Conservation (phyloP, 2,888 invertebrate genomes). For the Rugalucina vietnamica region DNA sequence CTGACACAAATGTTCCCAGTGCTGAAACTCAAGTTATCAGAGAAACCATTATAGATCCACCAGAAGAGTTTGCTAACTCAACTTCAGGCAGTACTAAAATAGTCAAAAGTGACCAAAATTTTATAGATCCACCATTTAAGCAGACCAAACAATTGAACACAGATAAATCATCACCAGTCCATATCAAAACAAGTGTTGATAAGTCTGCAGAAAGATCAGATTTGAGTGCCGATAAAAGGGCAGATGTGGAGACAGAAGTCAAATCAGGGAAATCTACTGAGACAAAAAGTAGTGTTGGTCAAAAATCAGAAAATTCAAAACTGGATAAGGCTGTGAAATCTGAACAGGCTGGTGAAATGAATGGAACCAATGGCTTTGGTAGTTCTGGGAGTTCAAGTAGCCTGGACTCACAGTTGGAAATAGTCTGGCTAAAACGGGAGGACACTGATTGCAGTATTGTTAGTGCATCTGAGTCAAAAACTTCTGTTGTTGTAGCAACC, state of each 20-base stretch:
- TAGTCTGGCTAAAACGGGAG: constrained; percentile 48
- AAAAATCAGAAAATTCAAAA: not conserved
- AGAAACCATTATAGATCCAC: constrained; percentile 47
- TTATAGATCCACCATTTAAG: constrained; percentile 39
- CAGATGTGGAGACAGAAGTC: not conserved
- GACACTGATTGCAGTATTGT: constrained; percentile 20
- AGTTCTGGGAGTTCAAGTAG: constrained; percentile 72
- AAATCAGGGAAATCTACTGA: not conserved
- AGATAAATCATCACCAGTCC: constrained; percentile 31
- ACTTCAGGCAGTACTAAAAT: constrained; percentile 42
- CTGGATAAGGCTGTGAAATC: constrained; percentile 40
- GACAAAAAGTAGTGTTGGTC: not conserved
- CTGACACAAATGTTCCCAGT: not conserved
- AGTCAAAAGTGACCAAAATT: constrained; percentile 29
- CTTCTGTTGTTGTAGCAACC: not conserved
- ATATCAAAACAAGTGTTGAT: not conserved
- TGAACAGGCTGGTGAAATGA: constrained; percentile 11
- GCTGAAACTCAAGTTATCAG: not conserved
- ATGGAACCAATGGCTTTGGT: constrained; percentile 60
- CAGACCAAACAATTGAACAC: constrained; percentile 50
- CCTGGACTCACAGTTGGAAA: constrained; percentile 72
- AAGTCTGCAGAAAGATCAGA: constrained; percentile 31
- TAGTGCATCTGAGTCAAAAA: not conserved
- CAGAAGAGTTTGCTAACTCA: constrained; percentile 58
- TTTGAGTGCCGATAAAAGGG: not conserved